Conservation (phyloP, 1,140 invertebrate genomes). For the Temnothorax nylanderi region DNA sequence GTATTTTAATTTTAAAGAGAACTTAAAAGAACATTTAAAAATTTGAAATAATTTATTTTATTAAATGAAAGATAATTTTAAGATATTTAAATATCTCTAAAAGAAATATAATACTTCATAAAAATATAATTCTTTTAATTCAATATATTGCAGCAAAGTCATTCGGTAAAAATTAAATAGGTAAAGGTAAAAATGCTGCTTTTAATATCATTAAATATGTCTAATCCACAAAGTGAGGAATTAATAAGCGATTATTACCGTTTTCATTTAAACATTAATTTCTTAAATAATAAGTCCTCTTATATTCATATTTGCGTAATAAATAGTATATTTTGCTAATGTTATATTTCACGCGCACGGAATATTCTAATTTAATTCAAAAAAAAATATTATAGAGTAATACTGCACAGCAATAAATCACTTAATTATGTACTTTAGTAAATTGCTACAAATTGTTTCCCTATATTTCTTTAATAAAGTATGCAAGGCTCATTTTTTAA, state of each 20-base stretch:
- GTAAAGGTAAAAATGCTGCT: neutral
- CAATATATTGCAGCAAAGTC: neutral
- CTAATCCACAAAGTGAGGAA: neutral
- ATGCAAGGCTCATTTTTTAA: constrained; percentile 5
- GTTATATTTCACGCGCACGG: neutral
- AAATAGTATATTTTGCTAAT: constrained; percentile 13
- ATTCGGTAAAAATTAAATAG: neutral
- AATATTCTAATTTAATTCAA: constrained; percentile 27
- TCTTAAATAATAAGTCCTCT: neutral
- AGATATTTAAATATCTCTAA: neutral
- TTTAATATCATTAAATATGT: neutral
- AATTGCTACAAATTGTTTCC: constrained; percentile 6
- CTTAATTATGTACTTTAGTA: neutral
- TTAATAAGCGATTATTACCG: constrained; percentile 10
- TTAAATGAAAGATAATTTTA: neutral
- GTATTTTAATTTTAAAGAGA: constrained; percentile 1
- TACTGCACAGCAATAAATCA: constrained; percentile 1
- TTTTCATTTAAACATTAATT: constrained; percentile 5
- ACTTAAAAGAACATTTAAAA: neutral
- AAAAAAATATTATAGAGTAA: constrained; percentile 5
- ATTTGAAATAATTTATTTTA: neutral
- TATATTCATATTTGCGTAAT: constrained; percentile 7
- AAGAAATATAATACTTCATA: neutral
- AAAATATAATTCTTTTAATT: constrained; percentile 1
- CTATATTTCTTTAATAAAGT: constrained; percentile 19